A percentile compares a stretch with the other conserved stretches of the same genome.
phyloP scores from a whole-genome alignment of 2,113 vertebrate genomes.

The Lathamus discolor region DNA sequence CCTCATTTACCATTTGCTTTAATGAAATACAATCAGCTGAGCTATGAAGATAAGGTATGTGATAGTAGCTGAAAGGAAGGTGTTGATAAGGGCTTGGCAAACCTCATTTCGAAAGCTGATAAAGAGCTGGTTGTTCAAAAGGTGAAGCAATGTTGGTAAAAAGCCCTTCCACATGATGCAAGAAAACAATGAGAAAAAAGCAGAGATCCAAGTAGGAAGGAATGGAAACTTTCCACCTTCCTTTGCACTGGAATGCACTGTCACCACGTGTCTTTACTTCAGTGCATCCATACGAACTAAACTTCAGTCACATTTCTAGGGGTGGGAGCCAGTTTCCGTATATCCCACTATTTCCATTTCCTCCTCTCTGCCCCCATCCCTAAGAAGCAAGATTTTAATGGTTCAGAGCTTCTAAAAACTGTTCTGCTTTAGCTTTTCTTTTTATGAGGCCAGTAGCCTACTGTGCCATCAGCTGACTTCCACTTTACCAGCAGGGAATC shows the following conservation, averaged over 20 bases:
- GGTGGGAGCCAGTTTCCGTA: background rate
- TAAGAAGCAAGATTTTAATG: slow-evolving; percentile 14
- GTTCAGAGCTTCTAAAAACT: slow-evolving; percentile 26
- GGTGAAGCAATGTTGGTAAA: background rate
- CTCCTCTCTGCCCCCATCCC: background rate
- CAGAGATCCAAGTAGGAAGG: background rate
- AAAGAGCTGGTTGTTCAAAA: background rate
- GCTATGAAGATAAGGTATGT: background rate
- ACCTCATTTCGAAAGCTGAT: background rate
- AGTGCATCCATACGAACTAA: background rate
- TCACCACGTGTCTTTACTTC: background rate
- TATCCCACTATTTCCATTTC: background rate
- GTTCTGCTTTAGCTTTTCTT: slow-evolving; percentile 34
- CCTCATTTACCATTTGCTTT: background rate
- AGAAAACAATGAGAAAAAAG: background rate
- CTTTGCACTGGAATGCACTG: background rate
- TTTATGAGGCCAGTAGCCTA: slow-evolving; percentile 19
- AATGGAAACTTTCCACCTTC: background rate
- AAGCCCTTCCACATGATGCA: background rate
- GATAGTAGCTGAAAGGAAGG: background rate
- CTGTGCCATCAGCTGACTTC: slow-evolving; percentile 59
- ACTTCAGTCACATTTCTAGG: rapidly evolving
- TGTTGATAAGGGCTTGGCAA: background rate
- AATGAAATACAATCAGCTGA: background rate
- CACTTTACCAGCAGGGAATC: slow-evolving; percentile 60